Conservation (phyloP, 2,113 vertebrate genomes). For the Caretta caretta region DNA sequence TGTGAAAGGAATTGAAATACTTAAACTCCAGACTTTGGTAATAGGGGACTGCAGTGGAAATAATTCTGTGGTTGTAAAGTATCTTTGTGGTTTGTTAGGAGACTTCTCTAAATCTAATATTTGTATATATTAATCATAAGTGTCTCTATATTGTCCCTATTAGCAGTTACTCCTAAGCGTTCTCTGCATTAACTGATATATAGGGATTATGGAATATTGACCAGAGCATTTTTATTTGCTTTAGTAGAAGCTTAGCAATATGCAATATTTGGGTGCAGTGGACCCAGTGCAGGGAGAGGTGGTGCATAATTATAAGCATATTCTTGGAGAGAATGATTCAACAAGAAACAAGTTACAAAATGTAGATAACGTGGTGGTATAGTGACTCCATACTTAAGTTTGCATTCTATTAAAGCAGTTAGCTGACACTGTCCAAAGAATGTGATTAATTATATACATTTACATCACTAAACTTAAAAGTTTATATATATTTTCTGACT, state of each 20-base stretch:
- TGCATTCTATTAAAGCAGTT: fast-evolving
- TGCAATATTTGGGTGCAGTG: not conserved
- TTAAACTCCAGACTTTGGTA: not conserved
- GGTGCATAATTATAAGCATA: not conserved
- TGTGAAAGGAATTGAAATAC: not conserved
- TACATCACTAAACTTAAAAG: not conserved
- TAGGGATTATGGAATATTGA: not conserved
- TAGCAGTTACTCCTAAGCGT: not conserved
- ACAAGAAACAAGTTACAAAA: not conserved
- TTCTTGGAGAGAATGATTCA: not conserved
- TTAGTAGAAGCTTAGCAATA: not conserved
- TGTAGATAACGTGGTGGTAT: not conserved
- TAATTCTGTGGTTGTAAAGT: not conserved
- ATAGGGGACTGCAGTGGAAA: not conserved
- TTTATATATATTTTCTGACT: not conserved
- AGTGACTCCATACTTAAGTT: not conserved
- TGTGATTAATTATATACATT: not conserved
- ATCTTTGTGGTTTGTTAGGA: not conserved
- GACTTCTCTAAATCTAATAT: not conserved
- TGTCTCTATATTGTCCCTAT: not conserved
- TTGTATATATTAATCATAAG: not conserved
- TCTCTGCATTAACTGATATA: not conserved
- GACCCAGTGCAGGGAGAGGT: fast-evolving
- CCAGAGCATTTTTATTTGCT: not conserved
- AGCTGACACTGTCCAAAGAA: not conserved